A percentile compares a stretch with the other conserved stretches of the same genome.
Evolutionary conservation across 2,113 vertebrate species (phyloP).

Genomic region (Lagopus leucura): DNA sequence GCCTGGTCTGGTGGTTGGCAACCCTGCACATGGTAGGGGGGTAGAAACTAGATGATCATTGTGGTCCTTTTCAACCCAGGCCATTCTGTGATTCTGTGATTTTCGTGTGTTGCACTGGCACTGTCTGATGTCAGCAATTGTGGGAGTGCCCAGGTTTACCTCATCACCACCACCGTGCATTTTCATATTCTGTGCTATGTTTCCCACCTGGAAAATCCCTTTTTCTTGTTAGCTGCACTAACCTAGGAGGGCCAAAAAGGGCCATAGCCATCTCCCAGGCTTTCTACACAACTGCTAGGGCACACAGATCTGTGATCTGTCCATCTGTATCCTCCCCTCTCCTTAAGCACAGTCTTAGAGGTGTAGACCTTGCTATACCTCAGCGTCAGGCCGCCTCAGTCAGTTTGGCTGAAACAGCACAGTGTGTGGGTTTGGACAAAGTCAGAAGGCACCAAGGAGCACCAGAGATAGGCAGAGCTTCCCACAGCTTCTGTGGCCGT

Average conservation of each 20-base stretch:
- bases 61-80: too few species aligned
- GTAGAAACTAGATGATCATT: too few species aligned
- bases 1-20: too few species aligned
- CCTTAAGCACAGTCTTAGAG: not conserved
- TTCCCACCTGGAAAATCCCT: not conserved
- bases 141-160: not conserved
- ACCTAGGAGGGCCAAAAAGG: not conserved
- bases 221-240: not conserved
- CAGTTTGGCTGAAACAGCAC: not conserved
- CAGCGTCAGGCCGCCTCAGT: not conserved
- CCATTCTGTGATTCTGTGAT: not conserved
- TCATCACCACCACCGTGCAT: not conserved
- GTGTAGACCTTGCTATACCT: not conserved
- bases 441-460: not conserved
- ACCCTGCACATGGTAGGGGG: too few species aligned
- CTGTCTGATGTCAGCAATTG: not conserved
- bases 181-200: not conserved
- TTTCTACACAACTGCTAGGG: not conserved
- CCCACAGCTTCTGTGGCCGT: fast-evolving
- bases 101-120: not conserved
- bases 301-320: not conserved
- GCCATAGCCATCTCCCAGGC: not conserved
- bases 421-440: not conserved
- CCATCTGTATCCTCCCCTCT: not conserved
- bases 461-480: not conserved